These are phyloP conservation scores for Odontomyia ornata DNA, from an alignment of 2,888 invertebrate species.

Conservation along the genomic window DNA sequence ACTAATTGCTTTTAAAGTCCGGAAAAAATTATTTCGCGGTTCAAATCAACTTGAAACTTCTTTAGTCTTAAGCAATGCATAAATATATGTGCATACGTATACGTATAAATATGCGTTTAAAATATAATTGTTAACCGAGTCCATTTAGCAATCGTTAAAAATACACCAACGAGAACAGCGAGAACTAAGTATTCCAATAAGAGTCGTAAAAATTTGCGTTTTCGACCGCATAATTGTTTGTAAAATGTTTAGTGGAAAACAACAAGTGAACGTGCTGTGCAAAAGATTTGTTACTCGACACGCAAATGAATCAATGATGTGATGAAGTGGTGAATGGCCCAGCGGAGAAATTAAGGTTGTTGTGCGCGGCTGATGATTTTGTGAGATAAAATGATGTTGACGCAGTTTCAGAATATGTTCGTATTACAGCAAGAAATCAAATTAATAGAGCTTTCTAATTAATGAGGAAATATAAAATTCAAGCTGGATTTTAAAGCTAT, in stretches of 20 bases:
- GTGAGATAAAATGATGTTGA: too few relatives aligned
- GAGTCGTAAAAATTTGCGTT: constrained; percentile 24
- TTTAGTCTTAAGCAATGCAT: not conserved
- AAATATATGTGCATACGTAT: too few relatives aligned
- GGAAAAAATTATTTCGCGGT: constrained; percentile 46
- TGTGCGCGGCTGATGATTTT: too few relatives aligned
- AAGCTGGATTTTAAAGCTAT: too few relatives aligned
- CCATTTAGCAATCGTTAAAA: constrained; percentile 33
- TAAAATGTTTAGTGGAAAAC: constrained; percentile 24
- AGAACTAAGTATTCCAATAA: constrained; percentile 22
- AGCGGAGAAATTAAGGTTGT: too few relatives aligned
- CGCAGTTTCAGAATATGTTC: too few relatives aligned
- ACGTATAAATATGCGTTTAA: too few relatives aligned
- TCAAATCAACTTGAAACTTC: constrained; percentile 40
- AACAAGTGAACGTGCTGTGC: constrained; percentile 6
- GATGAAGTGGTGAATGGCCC: too few relatives aligned
- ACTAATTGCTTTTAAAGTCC: constrained; percentile 46
- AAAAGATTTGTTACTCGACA: not conserved
- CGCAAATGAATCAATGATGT: not conserved
- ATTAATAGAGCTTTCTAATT: too few relatives aligned
- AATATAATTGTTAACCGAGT: constrained; percentile 28
- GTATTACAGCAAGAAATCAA: too few relatives aligned
- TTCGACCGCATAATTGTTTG: constrained; percentile 26
- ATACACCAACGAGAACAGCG: constrained; percentile 29
- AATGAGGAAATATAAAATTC: too few relatives aligned